Percentiles rank a stretch among this genome's conserved stretches.
Conservation (phyloP, 2,888 invertebrate species). For the Chrysotoxum bicinctum region DNA sequence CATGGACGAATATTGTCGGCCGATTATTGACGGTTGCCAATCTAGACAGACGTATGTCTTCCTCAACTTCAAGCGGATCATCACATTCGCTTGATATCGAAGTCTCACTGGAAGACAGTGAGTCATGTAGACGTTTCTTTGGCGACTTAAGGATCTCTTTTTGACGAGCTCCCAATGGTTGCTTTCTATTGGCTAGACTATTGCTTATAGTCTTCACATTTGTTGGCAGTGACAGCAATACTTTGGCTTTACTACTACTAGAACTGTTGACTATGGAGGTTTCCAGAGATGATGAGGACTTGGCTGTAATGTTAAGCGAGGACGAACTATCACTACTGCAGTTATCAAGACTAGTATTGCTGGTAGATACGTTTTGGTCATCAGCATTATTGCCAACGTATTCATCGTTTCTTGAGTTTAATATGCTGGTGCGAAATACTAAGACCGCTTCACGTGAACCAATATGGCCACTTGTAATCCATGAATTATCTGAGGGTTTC, state of each 20-base stretch:
- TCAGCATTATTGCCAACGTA: conserved; percentile 17
- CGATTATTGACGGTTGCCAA: conserved; percentile 2
- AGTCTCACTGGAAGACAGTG: conserved; percentile 79
- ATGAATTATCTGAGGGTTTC: conserved; percentile 77
- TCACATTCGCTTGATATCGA: conserved; percentile 80
- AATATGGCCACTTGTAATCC: conserved; percentile 84
- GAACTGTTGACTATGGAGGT: conserved; percentile 56
- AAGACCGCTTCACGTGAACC: conserved; percentile 86
- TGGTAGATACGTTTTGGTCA: conserved; percentile 34
- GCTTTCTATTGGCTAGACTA: conserved; percentile 43
- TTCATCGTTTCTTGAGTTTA: conserved; percentile 79
- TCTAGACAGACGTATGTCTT: conserved; percentile 39
- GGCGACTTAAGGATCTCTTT: conserved; percentile 47
- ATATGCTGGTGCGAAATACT: conserved; percentile 85
- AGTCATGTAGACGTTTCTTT: conserved; percentile 74
- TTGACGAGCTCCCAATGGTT: conserved; percentile 19
- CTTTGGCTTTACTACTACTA: conserved; percentile 70
- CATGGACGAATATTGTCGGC: background rate
- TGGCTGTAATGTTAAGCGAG: conserved; percentile 56
- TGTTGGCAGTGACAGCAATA: conserved; percentile 74
- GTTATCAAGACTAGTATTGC: conserved; percentile 65
- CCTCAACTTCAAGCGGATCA: conserved; percentile 76
- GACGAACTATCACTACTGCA: conserved; percentile 51
- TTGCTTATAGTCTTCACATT: conserved; percentile 60
- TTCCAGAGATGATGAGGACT: conserved; percentile 44